Evolutionary conservation across 2,888 invertebrate species (phyloP).

Genomic region (Dynastes maya): DNA sequence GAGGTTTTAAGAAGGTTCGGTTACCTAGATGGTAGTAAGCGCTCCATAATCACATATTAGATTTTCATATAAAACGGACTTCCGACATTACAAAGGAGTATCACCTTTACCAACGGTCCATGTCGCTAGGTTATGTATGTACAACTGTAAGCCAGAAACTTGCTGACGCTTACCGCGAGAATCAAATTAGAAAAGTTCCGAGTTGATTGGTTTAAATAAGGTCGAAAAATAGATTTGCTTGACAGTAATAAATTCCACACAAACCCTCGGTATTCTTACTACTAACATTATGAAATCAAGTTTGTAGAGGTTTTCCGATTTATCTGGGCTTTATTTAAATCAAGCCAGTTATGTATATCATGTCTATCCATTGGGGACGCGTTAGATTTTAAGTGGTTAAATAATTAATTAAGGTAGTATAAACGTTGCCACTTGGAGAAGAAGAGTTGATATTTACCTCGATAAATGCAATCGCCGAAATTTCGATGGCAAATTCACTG

Average conservation of each 20-base stretch:
- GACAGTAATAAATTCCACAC: constrained; percentile 46
- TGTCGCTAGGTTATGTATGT: not conserved
- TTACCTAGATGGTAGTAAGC: not conserved
- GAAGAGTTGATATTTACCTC: constrained; percentile 34
- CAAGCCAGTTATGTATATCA: constrained; percentile 45
- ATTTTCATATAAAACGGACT: constrained; percentile 19
- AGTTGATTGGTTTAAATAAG: constrained; percentile 50
- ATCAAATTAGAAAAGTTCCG: constrained; percentile 51
- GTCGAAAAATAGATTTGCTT: constrained; percentile 48
- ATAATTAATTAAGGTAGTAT: constrained; percentile 52
- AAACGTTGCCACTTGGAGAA: constrained; percentile 15
- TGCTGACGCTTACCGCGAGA: constrained; percentile 41
- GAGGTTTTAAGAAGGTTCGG: no score
- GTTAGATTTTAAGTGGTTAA: constrained; percentile 53
- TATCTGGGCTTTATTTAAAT: constrained; percentile 55
- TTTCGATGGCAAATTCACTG: constrained; percentile 30
- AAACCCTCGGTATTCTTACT: constrained; percentile 15
- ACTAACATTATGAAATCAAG: constrained; percentile 35
- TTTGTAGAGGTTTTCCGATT: constrained; percentile 45
- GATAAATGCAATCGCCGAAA: constrained; percentile 2
- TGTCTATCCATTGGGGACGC: constrained; percentile 52
- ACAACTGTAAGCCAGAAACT: constrained; percentile 29
- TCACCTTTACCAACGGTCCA: not conserved
- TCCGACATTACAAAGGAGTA: not conserved
- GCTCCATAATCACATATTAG: constrained; percentile 2